A percentile compares a stretch with the other conserved stretches of the same genome.
Evolutionary conservation across 1,140 invertebrate species (phyloP).

Genomic region (Drosophila leontia): DNA sequence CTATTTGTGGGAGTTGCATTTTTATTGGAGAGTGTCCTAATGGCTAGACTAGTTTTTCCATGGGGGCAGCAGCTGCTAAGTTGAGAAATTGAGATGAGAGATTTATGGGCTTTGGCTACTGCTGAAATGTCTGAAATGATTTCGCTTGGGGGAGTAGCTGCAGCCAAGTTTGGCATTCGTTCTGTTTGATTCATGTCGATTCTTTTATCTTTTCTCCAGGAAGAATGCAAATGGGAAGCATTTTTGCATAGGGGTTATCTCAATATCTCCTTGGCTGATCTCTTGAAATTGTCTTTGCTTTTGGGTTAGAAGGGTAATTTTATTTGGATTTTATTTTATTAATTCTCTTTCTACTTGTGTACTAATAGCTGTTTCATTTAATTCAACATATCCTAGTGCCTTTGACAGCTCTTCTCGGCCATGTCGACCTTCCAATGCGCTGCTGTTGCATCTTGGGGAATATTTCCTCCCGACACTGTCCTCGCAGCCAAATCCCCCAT

Average conservation of each 20-base stretch:
- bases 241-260: not conserved
- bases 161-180: constrained; percentile 15
- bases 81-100: constrained; percentile 64
- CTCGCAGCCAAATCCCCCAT: constrained; percentile 13
- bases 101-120: constrained; percentile 66
- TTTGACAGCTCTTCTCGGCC: not conserved
- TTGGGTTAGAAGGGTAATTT: too few relatives aligned
- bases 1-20: constrained; percentile 53
- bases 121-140: constrained; percentile 42
- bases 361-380: not conserved
- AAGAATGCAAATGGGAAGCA: constrained; percentile 23
- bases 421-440: constrained; percentile 1
- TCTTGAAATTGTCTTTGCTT: not conserved
- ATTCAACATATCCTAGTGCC: not conserved
- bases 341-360: too few relatives aligned
- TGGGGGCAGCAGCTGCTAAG: constrained; percentile 62
- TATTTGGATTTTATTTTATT: not conserved
- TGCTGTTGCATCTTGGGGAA: constrained; percentile 13
- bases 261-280: not conserved
- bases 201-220: constrained; percentile 11
- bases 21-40: constrained; percentile 70
- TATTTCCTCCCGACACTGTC: constrained; percentile 7
- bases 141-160: constrained; percentile 27
- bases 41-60: constrained; percentile 77
- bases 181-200: constrained; percentile 32